Conservation (phyloP, 2,888 invertebrate species). For the Leptinotarsa rubiginosa region DNA sequence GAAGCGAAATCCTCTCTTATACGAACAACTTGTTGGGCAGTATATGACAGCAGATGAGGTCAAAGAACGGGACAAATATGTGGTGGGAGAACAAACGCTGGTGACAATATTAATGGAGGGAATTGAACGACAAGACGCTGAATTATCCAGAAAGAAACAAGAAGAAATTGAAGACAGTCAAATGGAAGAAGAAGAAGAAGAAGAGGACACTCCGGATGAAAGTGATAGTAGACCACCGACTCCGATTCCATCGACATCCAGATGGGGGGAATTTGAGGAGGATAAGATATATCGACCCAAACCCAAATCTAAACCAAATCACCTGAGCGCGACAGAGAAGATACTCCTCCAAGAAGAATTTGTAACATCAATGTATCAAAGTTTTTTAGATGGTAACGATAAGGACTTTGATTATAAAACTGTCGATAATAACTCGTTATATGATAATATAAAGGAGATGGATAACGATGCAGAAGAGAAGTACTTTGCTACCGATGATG, state of each 20-base stretch:
- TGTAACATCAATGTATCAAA: slow-evolving; percentile 84
- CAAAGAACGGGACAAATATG: slow-evolving; percentile 70
- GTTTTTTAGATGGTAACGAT: slow-evolving; percentile 86
- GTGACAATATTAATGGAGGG: slow-evolving; percentile 84
- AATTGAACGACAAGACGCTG: slow-evolving; percentile 79
- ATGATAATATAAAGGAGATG: slow-evolving; percentile 64
- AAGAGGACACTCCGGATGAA: slow-evolving; percentile 49
- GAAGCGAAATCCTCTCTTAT: slow-evolving; percentile 88
- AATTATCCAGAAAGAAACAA: slow-evolving; percentile 73
- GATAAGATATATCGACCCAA: slow-evolving; percentile 47
- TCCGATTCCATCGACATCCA: slow-evolving; percentile 49
- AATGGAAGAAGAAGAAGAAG: slow-evolving; percentile 61
- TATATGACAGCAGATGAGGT: slow-evolving; percentile 85
- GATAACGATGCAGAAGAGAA: slow-evolving; percentile 79
- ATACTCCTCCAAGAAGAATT: slow-evolving; percentile 83
- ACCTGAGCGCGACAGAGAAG: slow-evolving; percentile 68
- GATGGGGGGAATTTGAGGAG: slow-evolving; percentile 59
- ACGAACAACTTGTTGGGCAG: slow-evolving; percentile 90
- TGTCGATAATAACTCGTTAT: slow-evolving; percentile 84
- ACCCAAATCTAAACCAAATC: slow-evolving; percentile 34
- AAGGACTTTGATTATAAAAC: slow-evolving; percentile 83
- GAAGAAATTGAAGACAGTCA: slow-evolving; percentile 71
- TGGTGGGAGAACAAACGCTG: slow-evolving; percentile 73
- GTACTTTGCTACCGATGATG: slow-evolving; percentile 89
- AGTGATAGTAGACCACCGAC: slow-evolving; percentile 42